These are phyloP conservation scores for Chaetorhynchus papuensis DNA, from an alignment of 2,113 vertebrate species.

Conservation along the genomic window DNA sequence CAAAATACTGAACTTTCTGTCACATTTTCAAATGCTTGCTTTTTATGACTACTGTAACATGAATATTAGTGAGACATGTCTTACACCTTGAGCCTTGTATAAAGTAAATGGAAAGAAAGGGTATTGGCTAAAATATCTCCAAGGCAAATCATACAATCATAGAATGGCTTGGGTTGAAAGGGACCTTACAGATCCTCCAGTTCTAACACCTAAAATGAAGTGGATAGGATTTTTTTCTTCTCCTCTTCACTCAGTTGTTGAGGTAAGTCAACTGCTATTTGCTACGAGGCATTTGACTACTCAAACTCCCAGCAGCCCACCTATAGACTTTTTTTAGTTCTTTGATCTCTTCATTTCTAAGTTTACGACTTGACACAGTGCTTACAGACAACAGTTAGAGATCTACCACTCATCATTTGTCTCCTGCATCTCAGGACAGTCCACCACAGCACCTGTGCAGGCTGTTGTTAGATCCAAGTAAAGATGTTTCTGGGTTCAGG, in stretches of 20 bases:
- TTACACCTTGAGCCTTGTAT: background rate
- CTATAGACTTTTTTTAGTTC: background rate
- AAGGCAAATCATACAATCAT: background rate
- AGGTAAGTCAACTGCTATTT: background rate
- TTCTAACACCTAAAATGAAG: background rate
- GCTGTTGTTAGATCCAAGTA: background rate
- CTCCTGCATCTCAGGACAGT: background rate
- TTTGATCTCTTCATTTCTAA: background rate
- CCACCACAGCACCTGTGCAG: background rate
- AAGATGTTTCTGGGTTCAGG: slow-evolving; percentile 54
- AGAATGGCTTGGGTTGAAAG: background rate
- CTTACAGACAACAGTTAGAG: background rate
- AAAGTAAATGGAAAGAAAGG: background rate
- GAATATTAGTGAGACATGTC: background rate
- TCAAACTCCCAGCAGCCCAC: background rate
- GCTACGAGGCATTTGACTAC: background rate
- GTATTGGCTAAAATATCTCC: background rate
- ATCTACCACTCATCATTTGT: background rate
- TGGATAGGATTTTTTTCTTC: background rate
- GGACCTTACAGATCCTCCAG: background rate
- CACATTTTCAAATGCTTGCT: background rate
- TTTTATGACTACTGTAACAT: background rate
- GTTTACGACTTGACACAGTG: background rate
- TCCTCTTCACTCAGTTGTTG: background rate
- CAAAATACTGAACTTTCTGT: background rate